Percentiles rank a stretch among this genome's conserved stretches.
Evolutionary conservation across 2,113 vertebrate genomes (phyloP).

Genomic region (Acinonyx jubatus): DNA sequence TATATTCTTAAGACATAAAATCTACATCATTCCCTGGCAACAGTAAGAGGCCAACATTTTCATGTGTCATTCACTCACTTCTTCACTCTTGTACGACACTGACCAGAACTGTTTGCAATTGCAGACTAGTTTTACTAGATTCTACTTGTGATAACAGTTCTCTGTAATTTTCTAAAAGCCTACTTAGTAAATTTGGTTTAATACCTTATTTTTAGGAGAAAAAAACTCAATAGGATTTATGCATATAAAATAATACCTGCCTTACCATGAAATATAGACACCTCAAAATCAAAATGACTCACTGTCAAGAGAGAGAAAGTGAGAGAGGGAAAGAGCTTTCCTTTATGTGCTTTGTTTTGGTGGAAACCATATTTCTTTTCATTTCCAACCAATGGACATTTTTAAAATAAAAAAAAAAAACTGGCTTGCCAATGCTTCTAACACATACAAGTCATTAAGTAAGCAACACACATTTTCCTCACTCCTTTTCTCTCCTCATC

Average conservation of each 20-base stretch:
- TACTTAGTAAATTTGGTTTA: neutral
- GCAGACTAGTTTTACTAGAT: neutral
- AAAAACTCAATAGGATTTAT: neutral
- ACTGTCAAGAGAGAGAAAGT: neutral
- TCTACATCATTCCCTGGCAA: neutral
- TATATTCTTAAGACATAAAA: slow-evolving; percentile 53
- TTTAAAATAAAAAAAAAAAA: neutral
- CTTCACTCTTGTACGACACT: neutral
- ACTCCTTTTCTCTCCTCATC: neutral
- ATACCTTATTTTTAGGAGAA: neutral
- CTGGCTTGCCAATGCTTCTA: neutral
- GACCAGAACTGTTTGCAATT: neutral
- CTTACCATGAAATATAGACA: neutral
- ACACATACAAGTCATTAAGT: neutral
- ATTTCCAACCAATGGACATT: neutral
- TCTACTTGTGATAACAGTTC: neutral
- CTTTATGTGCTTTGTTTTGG: neutral
- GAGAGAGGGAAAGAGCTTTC: neutral
- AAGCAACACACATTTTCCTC: neutral
- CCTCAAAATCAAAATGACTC: neutral
- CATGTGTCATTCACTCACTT: neutral
- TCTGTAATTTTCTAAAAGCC: neutral
- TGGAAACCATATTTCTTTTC: neutral
- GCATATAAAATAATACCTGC: neutral
- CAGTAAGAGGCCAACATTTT: neutral